Conservation (phyloP, 2,113 vertebrate species). For the Ophthalmolycus amberensis region DNA sequence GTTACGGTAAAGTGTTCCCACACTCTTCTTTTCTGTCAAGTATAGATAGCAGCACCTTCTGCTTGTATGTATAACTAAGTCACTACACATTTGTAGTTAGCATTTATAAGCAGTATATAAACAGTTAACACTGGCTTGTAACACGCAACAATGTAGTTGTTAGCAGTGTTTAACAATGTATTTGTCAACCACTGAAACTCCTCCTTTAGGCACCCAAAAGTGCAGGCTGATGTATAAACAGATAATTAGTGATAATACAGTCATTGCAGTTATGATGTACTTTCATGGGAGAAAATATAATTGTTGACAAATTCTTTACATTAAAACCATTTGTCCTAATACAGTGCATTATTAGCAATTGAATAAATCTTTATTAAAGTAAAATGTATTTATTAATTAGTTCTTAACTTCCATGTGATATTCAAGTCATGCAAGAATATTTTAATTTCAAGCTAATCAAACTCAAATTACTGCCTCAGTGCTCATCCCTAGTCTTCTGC, state of each 20-base stretch:
- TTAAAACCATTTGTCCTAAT: background rate
- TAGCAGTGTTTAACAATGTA: background rate
- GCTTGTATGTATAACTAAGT: background rate
- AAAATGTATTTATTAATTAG: background rate
- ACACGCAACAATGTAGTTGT: background rate
- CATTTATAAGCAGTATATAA: no score
- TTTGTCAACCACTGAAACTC: background rate
- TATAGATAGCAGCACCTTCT: no score
- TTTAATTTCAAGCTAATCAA: constrained; percentile 27
- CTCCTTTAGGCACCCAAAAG: background rate
- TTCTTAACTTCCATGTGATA: background rate
- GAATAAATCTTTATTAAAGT: background rate
- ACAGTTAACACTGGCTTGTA: no score
- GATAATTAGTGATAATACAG: background rate
- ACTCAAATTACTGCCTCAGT: constrained; percentile 28
- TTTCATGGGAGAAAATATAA: background rate
- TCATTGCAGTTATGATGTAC: background rate
- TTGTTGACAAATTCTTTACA: background rate
- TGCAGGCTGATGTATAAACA: background rate
- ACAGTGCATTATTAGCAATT: background rate
- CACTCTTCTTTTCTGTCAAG: no score
- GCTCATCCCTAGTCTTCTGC: constrained; percentile 58
- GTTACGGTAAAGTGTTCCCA: no score
- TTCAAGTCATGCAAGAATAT: constrained; percentile 15
- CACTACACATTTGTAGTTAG: no score